Evolutionary conservation across 2,113 vertebrate genomes (phyloP), one percentile per base, ranked within the genome.

Genomic region (Propithecus coquereli): DNA sequence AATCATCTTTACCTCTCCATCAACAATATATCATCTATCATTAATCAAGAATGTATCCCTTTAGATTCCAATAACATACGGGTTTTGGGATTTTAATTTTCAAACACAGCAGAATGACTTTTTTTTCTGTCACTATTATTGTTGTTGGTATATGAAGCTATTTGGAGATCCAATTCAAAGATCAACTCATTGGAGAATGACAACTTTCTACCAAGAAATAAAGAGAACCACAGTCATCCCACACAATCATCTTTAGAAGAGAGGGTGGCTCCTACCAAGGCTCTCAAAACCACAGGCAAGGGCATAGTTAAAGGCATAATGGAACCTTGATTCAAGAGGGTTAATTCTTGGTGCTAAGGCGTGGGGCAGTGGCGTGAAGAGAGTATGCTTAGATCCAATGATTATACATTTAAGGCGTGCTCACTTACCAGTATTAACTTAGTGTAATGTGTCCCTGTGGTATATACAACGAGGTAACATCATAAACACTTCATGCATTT

Each of bases 251-350:
- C 96, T 89, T 89, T 95, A 95, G 82, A 94, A 87, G 71, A 77
- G 7, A 85, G 14, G 40, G 18, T 94, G 90, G 27, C n/a, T 95
- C 43, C 93, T 37, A 92, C 93, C 65, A 96, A 91, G 82, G 12
- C 93, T 88, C 12, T 87, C 81, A 40, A 27, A 74, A 95, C 70
- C 73, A 92, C 92, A 97, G 97, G 95, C 95, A 97, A 98, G 96
- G 92, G 76, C 22, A 61, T 34, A 74, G 10, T 79, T 81, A 90
- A 92, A 87, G 43, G 25, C 43, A 37, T 59, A 37, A 27, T 25
- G 10, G 9, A 54, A 87, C 71, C 14, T 77, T 89, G 40, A 73
- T 37, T 52, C 37, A 63, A n/a, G 45, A 66, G 40, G 12, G 66
- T 80, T 52, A 37, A 73, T 54, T 91, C 40, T 71, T 89, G 50